Percentiles rank a stretch among this genome's conserved stretches.
These are phyloP conservation scores for Amyelois transitella DNA, from an alignment of 1,140 invertebrate species.

Conservation along the genomic window DNA sequence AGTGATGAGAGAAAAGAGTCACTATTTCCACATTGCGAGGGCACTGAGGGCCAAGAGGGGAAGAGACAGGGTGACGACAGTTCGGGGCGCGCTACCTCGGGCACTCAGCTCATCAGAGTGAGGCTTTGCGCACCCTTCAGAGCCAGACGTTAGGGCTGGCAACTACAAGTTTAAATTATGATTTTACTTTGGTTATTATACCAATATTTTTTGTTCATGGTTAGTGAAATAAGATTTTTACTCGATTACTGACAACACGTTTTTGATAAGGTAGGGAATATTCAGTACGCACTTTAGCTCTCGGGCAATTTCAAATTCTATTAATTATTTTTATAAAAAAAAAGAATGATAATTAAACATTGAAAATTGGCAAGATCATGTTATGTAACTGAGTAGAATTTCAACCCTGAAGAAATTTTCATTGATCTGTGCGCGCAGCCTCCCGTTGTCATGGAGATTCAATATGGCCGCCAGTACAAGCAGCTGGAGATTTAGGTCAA, in stretches of 20 bases:
- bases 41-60: slow-evolving; percentile 11
- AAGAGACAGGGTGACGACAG: slow-evolving; percentile 22
- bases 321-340: no score
- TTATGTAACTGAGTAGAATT: neutral
- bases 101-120: slow-evolving; percentile 45
- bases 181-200: no score
- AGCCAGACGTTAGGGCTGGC: neutral
- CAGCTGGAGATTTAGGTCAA: slow-evolving; percentile 17
- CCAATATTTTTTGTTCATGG: no score
- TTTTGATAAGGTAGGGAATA: no score
- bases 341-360: no score
- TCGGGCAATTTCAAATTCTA: no score
- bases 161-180: neutral
- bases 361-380: no score
- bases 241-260: no score
- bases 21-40: slow-evolving; percentile 45
- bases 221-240: no score
- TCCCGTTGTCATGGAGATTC: slow-evolving; percentile 53
- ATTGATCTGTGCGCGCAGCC: slow-evolving; percentile 66
- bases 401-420: slow-evolving; percentile 51
- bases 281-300: no score
- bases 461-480: slow-evolving; percentile 20
- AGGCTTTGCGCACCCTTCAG: slow-evolving; percentile 50
- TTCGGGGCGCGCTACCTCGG: slow-evolving; percentile 31
- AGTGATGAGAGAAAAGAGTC: slow-evolving; percentile 30